Conservation (phyloP, 2,797 vertebrate species). For the Trachops cirrhosus region DNA sequence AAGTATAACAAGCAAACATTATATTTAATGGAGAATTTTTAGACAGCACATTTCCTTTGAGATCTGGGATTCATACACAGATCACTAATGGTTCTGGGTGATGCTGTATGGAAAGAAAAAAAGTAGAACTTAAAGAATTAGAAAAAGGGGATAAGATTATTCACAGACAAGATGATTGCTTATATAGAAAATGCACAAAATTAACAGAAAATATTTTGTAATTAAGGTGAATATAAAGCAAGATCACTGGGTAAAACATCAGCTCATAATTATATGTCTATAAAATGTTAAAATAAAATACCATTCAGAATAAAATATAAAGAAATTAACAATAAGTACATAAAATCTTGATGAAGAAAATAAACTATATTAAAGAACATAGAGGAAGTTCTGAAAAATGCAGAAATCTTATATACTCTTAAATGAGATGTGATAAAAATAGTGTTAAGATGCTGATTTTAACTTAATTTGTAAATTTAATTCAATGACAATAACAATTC, state of each 20-base stretch:
- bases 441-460: background rate
- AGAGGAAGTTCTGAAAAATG: background rate
- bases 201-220: background rate
- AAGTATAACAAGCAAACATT: background rate
- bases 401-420: background rate
- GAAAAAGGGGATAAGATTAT: background rate
- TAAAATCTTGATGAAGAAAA: background rate
- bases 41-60: background rate
- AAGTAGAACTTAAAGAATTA: background rate
- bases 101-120: background rate
- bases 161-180: background rate
- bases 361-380: background rate
- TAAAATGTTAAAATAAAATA: constrained; percentile 9
- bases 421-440: background rate
- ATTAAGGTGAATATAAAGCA: background rate
- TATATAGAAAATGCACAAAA: background rate
- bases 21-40: background rate
- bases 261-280: background rate
- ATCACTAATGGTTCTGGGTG: background rate
- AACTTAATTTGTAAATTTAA: background rate
- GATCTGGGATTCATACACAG: background rate
- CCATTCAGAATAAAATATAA: background rate
- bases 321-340: background rate
- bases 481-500: background rate
- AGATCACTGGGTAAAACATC: background rate